Evolutionary conservation across 2,113 vertebrate species (phyloP).

Genomic region (Phyllopteryx taeniolatus): DNA sequence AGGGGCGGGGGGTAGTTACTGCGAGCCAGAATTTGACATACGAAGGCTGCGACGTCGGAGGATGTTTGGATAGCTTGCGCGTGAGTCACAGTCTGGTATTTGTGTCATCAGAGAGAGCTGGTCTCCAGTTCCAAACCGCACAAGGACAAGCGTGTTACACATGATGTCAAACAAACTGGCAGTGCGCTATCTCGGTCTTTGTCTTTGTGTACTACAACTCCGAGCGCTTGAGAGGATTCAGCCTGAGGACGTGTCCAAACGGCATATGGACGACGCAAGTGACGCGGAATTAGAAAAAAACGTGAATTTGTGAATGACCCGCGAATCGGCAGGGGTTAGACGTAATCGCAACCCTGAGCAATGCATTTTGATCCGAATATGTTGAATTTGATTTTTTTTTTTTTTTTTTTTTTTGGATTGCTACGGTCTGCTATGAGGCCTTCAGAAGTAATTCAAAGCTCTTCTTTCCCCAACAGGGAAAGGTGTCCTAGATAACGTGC

Average conservation of each 20-base stretch:
- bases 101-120: neutral
- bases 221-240: no score
- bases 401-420: neutral
- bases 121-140: neutral
- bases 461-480: neutral
- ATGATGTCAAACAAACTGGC: neutral
- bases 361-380: neutral
- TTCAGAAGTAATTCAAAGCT: neutral
- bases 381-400: neutral
- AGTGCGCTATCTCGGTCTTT: no score
- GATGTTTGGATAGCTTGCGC: neutral
- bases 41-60: neutral
- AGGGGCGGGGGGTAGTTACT: slow-evolving; percentile 18
- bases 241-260: no score
- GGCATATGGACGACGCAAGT: no score
- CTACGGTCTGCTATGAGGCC: neutral
- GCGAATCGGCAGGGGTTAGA: no score
- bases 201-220: no score
- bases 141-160: neutral
- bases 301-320: no score
- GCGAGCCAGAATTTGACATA: slow-evolving; percentile 2
- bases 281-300: no score
- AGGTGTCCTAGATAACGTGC: slow-evolving; percentile 5
- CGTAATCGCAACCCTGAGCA: neutral
- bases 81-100: neutral